Conservation (phyloP, 2,797 vertebrate genomes). For the Poeciliopsis presidionis region DNA sequence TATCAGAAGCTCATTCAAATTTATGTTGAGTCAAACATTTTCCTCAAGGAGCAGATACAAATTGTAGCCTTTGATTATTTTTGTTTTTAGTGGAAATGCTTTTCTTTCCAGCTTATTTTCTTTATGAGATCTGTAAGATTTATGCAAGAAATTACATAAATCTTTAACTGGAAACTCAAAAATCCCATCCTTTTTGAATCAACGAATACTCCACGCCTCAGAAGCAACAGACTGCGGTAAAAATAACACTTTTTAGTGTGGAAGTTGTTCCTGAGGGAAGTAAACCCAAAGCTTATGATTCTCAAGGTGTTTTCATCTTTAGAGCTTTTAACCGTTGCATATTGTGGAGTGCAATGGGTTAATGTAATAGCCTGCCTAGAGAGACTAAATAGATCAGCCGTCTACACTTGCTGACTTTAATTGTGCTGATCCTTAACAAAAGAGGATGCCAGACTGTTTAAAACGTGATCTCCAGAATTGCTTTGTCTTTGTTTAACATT, state of each 20-base stretch:
- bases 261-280: neutral
- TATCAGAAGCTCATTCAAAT: neutral
- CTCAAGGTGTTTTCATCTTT: neutral
- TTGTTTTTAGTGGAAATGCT: neutral
- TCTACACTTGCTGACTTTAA: neutral
- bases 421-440: neutral
- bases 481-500: neutral
- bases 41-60: neutral
- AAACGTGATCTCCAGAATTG: neutral
- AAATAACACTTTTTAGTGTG: neutral
- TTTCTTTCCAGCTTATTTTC: neutral
- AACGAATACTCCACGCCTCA: neutral
- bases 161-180: neutral
- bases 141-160: neutral
- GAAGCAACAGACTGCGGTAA: neutral
- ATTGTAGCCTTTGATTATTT: neutral
- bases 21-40: neutral
- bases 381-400: neutral
- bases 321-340: neutral
- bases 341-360: neutral
- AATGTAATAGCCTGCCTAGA: neutral
- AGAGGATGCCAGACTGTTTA: neutral
- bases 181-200: neutral
- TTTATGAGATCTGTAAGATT: neutral
- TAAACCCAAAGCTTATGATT: neutral